Conservation (phyloP, 1,140 invertebrate species). For the Idris sp. region DNA sequence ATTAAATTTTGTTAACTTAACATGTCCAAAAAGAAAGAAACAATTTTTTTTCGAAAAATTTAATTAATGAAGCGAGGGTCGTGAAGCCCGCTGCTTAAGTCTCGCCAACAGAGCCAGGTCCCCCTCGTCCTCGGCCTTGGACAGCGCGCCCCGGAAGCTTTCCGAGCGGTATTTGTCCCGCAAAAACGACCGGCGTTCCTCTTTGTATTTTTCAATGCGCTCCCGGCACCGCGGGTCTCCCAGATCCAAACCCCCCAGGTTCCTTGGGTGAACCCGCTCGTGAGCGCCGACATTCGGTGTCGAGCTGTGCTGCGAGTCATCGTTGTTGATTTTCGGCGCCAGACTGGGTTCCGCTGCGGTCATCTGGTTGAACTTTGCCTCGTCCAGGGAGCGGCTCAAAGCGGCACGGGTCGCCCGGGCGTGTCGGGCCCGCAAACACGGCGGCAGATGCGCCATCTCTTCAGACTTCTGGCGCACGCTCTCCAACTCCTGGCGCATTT, state of each 20-base stretch:
- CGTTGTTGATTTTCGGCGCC: slow-evolving; percentile 61
- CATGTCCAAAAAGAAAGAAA: too few relatives aligned
- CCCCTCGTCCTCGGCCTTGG: slow-evolving; percentile 72
- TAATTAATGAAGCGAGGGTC: slow-evolving; percentile 75
- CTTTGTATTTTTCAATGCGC: slow-evolving; percentile 93
- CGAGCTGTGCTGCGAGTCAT: slow-evolving; percentile 72
- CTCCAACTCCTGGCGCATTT: slow-evolving; percentile 78
- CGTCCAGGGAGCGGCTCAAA: slow-evolving; percentile 85
- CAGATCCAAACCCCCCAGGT: slow-evolving; percentile 75
- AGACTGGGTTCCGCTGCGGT: slow-evolving; percentile 69
- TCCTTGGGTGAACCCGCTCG: slow-evolving; percentile 64
- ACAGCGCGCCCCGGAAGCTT: slow-evolving; percentile 82
- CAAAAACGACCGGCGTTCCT: slow-evolving; percentile 90
- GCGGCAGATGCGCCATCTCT: slow-evolving; percentile 75
- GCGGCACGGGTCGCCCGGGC: slow-evolving; percentile 80
- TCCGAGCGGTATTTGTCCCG: slow-evolving; percentile 92
- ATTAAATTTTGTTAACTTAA: too few relatives aligned
- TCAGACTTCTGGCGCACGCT: slow-evolving; percentile 69
- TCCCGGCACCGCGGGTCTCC: slow-evolving; percentile 82
- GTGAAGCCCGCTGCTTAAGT: slow-evolving; percentile 76
- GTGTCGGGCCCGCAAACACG: slow-evolving; percentile 78
- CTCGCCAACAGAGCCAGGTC: slow-evolving; percentile 75
- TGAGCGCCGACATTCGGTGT: slow-evolving; percentile 71
- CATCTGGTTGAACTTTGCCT: slow-evolving; percentile 78
- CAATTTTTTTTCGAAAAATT: too few relatives aligned